A percentile compares a stretch with the other conserved stretches of the same genome.
Evolutionary conservation across 2,113 vertebrate species (phyloP).

Genomic region (Apaloderma vittatum): DNA sequence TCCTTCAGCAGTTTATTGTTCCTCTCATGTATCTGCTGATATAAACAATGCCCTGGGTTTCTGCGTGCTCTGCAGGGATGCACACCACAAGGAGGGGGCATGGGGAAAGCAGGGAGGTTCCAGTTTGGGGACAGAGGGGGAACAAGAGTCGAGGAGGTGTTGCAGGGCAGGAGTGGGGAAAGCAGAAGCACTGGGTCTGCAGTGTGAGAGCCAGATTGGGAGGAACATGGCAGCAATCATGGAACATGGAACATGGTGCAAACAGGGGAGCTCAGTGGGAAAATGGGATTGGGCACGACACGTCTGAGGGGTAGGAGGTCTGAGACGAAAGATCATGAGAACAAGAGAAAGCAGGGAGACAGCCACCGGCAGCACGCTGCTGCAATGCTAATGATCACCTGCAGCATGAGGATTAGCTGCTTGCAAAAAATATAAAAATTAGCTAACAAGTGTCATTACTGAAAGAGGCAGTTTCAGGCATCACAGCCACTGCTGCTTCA

Average conservation of each 20-base stretch:
- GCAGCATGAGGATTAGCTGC: neutral
- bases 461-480: neutral
- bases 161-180: neutral
- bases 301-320: neutral
- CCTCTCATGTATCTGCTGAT: neutral
- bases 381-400: neutral
- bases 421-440: neutral
- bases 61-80: neutral
- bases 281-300: neutral
- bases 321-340: neutral
- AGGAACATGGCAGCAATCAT: neutral
- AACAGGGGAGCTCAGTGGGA: neutral
- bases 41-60: neutral
- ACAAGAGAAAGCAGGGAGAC: neutral
- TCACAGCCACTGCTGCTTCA: neutral
- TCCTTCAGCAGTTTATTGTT: neutral
- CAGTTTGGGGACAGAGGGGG: neutral
- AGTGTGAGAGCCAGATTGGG: neutral
- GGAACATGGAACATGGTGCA: neutral
- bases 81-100: accelerated
- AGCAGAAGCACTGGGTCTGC: neutral
- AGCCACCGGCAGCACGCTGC: neutral
- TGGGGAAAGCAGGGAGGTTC: neutral
- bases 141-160: accelerated
- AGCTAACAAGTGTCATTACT: neutral